phyloP scores from a whole-genome alignment of 2,797 vertebrate genomes.

The Vultur gryphus region DNA sequence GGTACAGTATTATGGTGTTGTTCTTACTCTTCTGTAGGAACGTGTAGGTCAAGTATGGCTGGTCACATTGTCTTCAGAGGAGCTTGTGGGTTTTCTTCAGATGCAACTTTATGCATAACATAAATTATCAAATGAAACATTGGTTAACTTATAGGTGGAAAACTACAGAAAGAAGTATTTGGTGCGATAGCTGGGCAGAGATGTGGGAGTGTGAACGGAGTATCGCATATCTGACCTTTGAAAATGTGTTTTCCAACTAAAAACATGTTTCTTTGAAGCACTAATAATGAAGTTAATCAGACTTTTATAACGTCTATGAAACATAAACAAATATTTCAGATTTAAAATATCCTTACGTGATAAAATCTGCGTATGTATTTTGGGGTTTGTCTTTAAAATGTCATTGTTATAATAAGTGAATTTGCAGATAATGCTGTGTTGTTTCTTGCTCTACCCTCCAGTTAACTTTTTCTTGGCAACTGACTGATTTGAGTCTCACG shows the following conservation, averaged over 20 bases:
- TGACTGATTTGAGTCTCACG: background rate
- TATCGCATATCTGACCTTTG: background rate
- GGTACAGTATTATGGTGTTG: background rate
- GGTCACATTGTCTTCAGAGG: background rate
- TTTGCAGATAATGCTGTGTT: background rate
- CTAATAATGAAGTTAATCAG: background rate
- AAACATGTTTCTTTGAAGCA: background rate
- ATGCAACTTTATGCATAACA: background rate
- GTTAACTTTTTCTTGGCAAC: background rate
- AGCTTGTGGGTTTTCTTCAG: background rate
- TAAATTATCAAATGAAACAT: background rate
- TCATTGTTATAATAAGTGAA: background rate
- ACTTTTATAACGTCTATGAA: background rate
- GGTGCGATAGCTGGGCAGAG: background rate
- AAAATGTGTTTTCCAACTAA: background rate
- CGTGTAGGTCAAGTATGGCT: rapidly evolving
- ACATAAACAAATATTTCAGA: background rate
- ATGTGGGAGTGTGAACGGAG: rapidly evolving
- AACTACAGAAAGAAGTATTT: background rate
- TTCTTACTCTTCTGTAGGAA: background rate
- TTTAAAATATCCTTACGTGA: background rate
- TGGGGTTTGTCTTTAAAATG: background rate
- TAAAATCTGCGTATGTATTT: background rate
- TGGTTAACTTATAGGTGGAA: background rate
- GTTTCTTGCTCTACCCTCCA: background rate